Base-by-base conservation (phyloP, 2,888 invertebrate species). In the Caenorhabditis auriculariae region DNA sequence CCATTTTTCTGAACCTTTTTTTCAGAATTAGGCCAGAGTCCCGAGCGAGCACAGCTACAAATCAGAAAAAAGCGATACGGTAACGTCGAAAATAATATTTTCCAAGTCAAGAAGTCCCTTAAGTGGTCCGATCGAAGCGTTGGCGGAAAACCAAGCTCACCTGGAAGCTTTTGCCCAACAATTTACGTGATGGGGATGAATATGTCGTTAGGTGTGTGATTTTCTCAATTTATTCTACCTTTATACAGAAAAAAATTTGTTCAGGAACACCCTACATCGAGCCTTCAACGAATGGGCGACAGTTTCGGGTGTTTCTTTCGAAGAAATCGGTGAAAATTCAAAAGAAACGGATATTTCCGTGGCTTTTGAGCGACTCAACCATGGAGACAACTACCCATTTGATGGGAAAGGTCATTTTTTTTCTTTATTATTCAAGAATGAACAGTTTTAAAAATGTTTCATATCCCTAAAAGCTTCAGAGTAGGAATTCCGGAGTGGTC, bases 251-350 rank as follows among this genome's bases (percentile, higher is more conserved):
- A n/a, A n/a, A n/a, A n/a, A 27, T 37, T 7, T 49, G 58, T 65
- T 23, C 58, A 79, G 78, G 46, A 77, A 75, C 57, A 74, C 78
- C 9, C 54, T 80, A 39, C 76, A 78, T 57, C 70, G 79, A 9
- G 78, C 78, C 7, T 78, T 80, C 57, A 62, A 67, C 46, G 62
- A 72, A 27, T 80, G 80, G 80, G 49, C 76, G 9, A 51, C 64
- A 4, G 77, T 71, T 2, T 73, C 74, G 0, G 52, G 67, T 1
- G 41, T 77, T 0, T 56, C 55, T 6, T 79, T 79, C 46, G 45
- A 55, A 15, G 77, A 76, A 54, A 49, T 55, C 4, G 54, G 43
- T 6, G 26, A 32, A 1, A 32, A 52, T 1, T 15, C 47, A 28
- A 19, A 44, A 27, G 52, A 54, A 1, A 46, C 54, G n/a, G 65